Evolutionary conservation across 2,888 invertebrate genomes (phyloP).

Genomic region (Drosophila austrosaltans): DNA sequence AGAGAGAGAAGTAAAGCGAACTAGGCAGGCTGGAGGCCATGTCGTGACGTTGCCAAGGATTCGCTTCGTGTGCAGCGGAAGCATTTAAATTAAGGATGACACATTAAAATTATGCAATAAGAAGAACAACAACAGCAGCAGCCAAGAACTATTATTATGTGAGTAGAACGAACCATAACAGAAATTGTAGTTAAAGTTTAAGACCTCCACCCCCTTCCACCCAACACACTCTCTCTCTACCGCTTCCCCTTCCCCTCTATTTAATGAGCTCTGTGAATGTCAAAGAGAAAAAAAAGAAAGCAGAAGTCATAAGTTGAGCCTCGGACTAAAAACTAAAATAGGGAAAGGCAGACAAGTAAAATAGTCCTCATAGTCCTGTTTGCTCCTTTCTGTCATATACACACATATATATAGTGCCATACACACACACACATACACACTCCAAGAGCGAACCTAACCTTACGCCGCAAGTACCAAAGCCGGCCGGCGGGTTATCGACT

Average conservation of each 20-base stretch:
- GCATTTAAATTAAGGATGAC: constrained; percentile 81
- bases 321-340: constrained; percentile 55
- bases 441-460: not conserved
- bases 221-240: not conserved
- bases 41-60: constrained; percentile 76
- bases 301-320: constrained; percentile 67
- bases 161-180: not conserved
- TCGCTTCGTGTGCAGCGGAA: constrained; percentile 74
- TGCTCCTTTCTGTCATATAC: constrained; percentile 41
- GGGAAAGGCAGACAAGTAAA: constrained; percentile 72
- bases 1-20: not conserved
- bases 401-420: constrained; percentile 14
- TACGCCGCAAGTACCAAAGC: constrained; percentile 51
- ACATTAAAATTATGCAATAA: constrained; percentile 81
- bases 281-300: constrained; percentile 66
- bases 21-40: constrained; percentile 42
- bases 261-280: constrained; percentile 76
- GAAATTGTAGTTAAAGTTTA: constrained; percentile 57
- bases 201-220: not conserved
- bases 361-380: constrained; percentile 42
- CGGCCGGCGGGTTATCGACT: constrained; percentile 70
- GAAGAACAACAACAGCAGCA: constrained; percentile 50
- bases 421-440: not conserved
- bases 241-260: constrained; percentile 32
- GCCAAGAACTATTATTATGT: constrained; percentile 59